Evolutionary conservation across 2,888 invertebrate species (phyloP).

Genomic region (Hirtodrosophila confusa): DNA sequence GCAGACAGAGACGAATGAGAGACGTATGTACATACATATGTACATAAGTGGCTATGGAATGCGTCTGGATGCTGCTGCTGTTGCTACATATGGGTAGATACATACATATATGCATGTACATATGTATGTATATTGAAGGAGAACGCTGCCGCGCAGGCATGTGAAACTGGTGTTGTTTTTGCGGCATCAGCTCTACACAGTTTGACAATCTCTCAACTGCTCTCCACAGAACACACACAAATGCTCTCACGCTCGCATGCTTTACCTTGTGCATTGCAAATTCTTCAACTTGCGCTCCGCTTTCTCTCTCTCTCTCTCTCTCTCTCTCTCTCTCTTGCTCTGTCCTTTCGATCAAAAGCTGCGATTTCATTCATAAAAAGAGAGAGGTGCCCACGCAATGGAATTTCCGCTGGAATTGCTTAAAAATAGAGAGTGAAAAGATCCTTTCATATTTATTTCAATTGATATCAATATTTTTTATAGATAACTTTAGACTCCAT

Average conservation of each 20-base stretch:
- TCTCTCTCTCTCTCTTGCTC: slow-evolving; percentile 8
- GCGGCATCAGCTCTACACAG: slow-evolving; percentile 10
- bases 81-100: slow-evolving; percentile 1
- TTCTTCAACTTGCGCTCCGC: not conserved
- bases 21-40: slow-evolving; percentile 4
- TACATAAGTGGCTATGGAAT: slow-evolving; percentile 48
- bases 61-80: slow-evolving; percentile 25
- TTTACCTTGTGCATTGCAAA: slow-evolving; percentile 1
- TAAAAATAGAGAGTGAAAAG: slow-evolving; percentile 1
- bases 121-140: not conserved
- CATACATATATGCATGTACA: too few species aligned
- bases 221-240: too few species aligned
- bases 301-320: slow-evolving; percentile 4
- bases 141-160: slow-evolving; percentile 35
- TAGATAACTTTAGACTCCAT: too few species aligned
- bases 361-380: slow-evolving; percentile 36
- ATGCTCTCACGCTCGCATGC: not conserved
- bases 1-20: slow-evolving; percentile 12
- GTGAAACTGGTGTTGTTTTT: slow-evolving; percentile 25
- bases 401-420: slow-evolving; percentile 19
- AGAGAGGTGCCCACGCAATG: slow-evolving; percentile 31
- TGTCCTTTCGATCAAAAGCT: slow-evolving; percentile 5
- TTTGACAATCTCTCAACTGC: slow-evolving; percentile 20
- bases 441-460: too few species aligned
- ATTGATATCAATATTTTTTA: too few species aligned